phyloP scores from a whole-genome alignment of 2,888 invertebrate genomes.

The Heterodera filipjevi region DNA sequence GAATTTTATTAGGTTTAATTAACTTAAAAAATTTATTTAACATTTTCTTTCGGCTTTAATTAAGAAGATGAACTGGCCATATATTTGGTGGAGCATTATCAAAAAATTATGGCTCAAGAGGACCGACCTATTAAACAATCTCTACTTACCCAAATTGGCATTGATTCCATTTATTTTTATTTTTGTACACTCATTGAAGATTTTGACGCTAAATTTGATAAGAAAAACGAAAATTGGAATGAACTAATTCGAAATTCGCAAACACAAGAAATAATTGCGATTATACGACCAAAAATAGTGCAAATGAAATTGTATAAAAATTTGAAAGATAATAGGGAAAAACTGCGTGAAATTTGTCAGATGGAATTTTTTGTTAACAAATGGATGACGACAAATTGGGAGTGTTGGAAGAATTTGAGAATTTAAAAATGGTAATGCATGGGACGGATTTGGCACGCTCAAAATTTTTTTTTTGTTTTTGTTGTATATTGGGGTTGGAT shows the following conservation, averaged over 20 bases:
- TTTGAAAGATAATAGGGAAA: background rate
- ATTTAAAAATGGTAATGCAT: background rate
- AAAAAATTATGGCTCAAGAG: background rate
- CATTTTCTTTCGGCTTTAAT: background rate
- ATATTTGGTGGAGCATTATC: background rate
- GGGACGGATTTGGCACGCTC: no score
- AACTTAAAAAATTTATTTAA: background rate
- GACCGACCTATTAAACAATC: background rate
- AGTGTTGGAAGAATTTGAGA: background rate
- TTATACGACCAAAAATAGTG: background rate
- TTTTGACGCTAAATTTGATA: background rate
- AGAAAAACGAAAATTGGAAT: background rate
- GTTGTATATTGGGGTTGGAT: background rate
- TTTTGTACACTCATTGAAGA: background rate
- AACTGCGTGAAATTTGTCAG: background rate
- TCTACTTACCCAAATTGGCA: background rate
- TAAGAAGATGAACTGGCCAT: background rate
- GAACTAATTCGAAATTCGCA: background rate
- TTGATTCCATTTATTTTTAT: conserved; percentile 3
- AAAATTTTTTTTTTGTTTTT: background rate
- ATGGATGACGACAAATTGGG: background rate
- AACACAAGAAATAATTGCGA: background rate
- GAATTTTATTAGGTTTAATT: background rate
- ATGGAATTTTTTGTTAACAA: background rate
- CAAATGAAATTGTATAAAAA: background rate